These are phyloP conservation scores for Poecilus cupreus DNA, from an alignment of 2,888 invertebrate genomes.

Conservation along the genomic window DNA sequence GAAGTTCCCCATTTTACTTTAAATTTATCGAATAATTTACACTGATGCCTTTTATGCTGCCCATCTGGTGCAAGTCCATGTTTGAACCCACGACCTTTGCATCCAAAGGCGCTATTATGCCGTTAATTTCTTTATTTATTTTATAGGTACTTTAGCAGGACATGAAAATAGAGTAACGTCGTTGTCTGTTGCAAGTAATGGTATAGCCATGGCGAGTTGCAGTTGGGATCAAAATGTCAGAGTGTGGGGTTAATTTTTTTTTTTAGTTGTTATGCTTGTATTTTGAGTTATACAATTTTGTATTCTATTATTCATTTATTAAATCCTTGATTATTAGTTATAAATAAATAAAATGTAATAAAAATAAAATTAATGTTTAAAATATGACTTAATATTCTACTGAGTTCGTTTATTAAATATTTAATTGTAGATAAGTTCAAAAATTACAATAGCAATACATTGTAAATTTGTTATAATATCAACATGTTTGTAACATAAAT, in stretches of 20 bases:
- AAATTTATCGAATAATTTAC: too few relatives aligned
- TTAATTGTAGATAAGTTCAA: conserved; percentile 45
- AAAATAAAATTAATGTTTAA: neutral
- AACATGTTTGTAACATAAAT: conserved; percentile 42
- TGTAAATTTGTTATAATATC: conserved; percentile 41
- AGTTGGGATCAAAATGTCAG: conserved; percentile 94
- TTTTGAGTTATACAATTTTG: neutral
- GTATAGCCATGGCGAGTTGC: conserved; percentile 90
- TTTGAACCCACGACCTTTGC: too few relatives aligned
- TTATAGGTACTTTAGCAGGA: conserved; percentile 82
- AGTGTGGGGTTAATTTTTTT: conserved; percentile 85
- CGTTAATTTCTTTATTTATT: neutral
- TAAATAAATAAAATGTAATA: neutral
- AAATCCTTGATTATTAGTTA: neutral
- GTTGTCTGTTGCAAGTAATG: conserved; percentile 86
- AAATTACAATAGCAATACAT: conserved; percentile 46
- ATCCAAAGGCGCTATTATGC: too few relatives aligned
- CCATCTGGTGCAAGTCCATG: too few relatives aligned
- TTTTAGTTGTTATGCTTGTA: neutral
- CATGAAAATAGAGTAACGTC: conserved; percentile 95
- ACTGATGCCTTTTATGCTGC: too few relatives aligned
- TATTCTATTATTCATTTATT: neutral
- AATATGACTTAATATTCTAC: conserved; percentile 15
- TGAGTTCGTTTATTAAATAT: conserved; percentile 51
- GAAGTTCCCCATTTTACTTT: too few relatives aligned